Conservation (phyloP, 2,797 vertebrate genomes). For the Phoeniculus purpureus region DNA sequence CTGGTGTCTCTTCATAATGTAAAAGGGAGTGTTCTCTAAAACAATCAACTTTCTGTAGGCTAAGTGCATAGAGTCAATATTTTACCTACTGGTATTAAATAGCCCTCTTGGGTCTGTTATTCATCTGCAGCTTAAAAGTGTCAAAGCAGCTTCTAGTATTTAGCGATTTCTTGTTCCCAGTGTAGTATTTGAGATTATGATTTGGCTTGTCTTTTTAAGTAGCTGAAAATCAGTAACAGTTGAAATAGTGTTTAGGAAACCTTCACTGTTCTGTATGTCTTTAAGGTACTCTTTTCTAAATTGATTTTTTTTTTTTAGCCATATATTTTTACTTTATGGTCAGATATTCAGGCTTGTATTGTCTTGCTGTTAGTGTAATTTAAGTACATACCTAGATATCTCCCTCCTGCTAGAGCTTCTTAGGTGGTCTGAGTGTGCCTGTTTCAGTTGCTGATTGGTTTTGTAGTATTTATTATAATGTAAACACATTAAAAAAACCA, state of each 20-base stretch:
- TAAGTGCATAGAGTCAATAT: neutral
- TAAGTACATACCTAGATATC: neutral
- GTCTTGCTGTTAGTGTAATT: slow-evolving; percentile 29
- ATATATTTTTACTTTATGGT: slow-evolving; percentile 23
- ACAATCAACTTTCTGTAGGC: slow-evolving; percentile 5
- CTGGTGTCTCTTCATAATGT: neutral
- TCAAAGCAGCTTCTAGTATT: slow-evolving; percentile 12
- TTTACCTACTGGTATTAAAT: slow-evolving; percentile 35
- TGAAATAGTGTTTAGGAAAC: slow-evolving; percentile 46
- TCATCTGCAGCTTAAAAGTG: slow-evolving; percentile 37
- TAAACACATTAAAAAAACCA: neutral
- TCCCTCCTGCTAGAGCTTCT: neutral
- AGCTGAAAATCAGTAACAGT: slow-evolving; percentile 9
- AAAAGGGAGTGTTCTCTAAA: slow-evolving; percentile 9
- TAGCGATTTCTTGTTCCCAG: slow-evolving; percentile 34
- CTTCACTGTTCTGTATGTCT: neutral
- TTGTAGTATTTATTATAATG: neutral
- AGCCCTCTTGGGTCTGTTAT: neutral
- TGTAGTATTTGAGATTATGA: slow-evolving; percentile 27
- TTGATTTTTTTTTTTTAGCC: neutral
- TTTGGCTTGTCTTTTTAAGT: slow-evolving; percentile 48
- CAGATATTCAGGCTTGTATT: neutral
- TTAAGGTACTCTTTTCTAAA: slow-evolving; percentile 4
- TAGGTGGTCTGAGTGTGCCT: slow-evolving; percentile 48
- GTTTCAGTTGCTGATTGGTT: slow-evolving; percentile 21